Evolutionary conservation across 2,888 invertebrate species (phyloP), one percentile per base, ranked within the genome.

Genomic region (Smittia aterrima): DNA sequence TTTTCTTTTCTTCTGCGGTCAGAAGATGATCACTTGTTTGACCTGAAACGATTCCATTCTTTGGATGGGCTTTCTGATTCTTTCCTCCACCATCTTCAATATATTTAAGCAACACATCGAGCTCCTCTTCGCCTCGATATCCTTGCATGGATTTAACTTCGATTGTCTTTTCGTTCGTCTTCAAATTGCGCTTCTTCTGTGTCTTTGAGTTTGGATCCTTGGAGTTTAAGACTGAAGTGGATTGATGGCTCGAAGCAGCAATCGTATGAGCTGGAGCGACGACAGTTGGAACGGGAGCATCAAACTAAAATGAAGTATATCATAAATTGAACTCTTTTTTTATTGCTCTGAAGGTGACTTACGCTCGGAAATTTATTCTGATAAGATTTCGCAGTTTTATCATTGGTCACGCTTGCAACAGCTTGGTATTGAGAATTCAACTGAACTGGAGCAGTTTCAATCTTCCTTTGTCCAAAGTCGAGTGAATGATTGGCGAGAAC

Each of bases 61-160:
- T 78, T 78, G 74, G 77, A 75, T 79, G 84, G 83, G 78, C 84
- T 83, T 78, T 82, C 80, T 77, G 77, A 70, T 68, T 77, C 9
- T 76, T 83, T 80, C 85, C 85, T 72, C 82, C 83, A 16, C 77
- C 77, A 78, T 84, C 90, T 79, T 92, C 92, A 76, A 93, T 93
- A 80, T 89, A 93, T 77, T 90, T 89, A 76, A 93, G 85, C 77
- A 93, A 84, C 79, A 87, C 89, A 80, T 92, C 90, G 47, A 94
- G 87, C 77, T 92, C 89, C 81, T 90, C 90, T 79, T 90, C 88
- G 76, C 92, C 89, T 76, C 92, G 88, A 84, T 92, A 92, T 9
- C 94, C 94, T 79, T 89, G 90, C 75, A 93, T 89, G 77, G 88
- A 86, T 78, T 86, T 84, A 0, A 86, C 82, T 76, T 84, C 82